These are phyloP conservation scores for Palloptera scutellata DNA, from an alignment of 2,888 invertebrate genomes.

Conservation along the genomic window DNA sequence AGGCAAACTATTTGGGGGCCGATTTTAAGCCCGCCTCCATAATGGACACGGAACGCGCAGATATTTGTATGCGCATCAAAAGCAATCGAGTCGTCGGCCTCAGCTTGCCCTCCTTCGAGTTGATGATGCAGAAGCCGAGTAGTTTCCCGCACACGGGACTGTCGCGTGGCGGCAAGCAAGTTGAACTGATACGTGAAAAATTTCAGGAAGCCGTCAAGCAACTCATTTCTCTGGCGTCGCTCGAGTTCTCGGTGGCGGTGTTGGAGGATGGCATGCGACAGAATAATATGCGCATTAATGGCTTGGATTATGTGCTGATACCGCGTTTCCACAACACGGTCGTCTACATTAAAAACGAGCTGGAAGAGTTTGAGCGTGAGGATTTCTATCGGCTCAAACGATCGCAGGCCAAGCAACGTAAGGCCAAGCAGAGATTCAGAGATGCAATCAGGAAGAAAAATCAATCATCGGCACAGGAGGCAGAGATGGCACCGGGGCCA, in stretches of 20 bases:
- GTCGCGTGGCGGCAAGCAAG: conserved; percentile 51
- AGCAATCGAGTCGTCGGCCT: conserved; percentile 50
- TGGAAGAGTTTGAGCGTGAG: conserved; percentile 57
- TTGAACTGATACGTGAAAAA: conserved; percentile 44
- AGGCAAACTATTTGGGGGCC: conserved; percentile 51
- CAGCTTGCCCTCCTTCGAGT: conserved; percentile 44
- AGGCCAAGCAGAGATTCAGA: conserved; percentile 49
- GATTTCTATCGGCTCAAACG: conserved; percentile 58
- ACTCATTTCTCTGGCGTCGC: conserved; percentile 46
- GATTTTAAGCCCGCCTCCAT: conserved; percentile 49
- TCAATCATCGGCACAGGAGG: conserved; percentile 39
- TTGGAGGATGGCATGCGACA: conserved; percentile 43
- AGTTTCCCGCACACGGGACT: conserved; percentile 50
- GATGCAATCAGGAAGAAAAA: conserved; percentile 44
- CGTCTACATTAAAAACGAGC: conserved; percentile 49
- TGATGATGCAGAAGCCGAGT: conserved; percentile 26
- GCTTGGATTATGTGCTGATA: conserved; percentile 52
- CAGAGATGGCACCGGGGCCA: background rate
- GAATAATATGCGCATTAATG: conserved; percentile 56
- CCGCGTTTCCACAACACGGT: conserved; percentile 48
- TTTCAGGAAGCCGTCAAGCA: conserved; percentile 43
- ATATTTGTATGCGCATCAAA: conserved; percentile 38
- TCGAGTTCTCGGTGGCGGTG: conserved; percentile 45
- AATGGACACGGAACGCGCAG: conserved; percentile 36
- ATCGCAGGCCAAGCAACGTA: conserved; percentile 55